These are phyloP conservation scores for Sycophaga agraensis DNA, from an alignment of 1,140 invertebrate genomes.

Conservation along the genomic window DNA sequence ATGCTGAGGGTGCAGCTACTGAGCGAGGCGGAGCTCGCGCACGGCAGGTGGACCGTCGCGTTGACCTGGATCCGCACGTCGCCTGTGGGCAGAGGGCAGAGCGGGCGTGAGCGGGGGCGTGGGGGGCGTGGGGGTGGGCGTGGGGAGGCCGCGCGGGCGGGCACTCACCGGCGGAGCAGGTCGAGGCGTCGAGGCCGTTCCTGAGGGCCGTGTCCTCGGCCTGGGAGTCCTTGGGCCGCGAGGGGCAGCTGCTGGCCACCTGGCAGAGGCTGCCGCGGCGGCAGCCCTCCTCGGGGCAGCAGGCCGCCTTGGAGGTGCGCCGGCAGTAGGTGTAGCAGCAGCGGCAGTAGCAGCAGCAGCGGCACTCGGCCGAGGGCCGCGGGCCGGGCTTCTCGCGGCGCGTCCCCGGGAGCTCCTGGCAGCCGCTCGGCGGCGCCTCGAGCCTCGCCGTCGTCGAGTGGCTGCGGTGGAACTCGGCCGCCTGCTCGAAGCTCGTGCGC, in stretches of 20 bases:
- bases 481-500: conserved; percentile 17
- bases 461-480: conserved; percentile 13
- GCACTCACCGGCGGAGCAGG: no score
- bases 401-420: conserved; percentile 46
- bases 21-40: conserved; percentile 34
- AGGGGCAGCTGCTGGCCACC: background rate
- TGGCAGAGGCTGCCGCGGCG: background rate
- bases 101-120: no score
- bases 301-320: no score
- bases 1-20: conserved; percentile 46
- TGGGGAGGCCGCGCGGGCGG: no score
- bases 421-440: conserved; percentile 41
- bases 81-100: background rate
- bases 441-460: conserved; percentile 20
- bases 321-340: conserved; percentile 5
- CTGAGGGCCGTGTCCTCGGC: background rate
- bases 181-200: no score
- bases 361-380: background rate
- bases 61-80: conserved; percentile 47
- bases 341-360: conserved; percentile 9
- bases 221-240: background rate
- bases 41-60: conserved; percentile 47
- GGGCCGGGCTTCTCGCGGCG: conserved; percentile 15
- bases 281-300: conserved; percentile 1
- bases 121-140: no score